Evolutionary conservation across 2,113 vertebrate genomes (phyloP).

Genomic region (Epinephelus lanceolatus): DNA sequence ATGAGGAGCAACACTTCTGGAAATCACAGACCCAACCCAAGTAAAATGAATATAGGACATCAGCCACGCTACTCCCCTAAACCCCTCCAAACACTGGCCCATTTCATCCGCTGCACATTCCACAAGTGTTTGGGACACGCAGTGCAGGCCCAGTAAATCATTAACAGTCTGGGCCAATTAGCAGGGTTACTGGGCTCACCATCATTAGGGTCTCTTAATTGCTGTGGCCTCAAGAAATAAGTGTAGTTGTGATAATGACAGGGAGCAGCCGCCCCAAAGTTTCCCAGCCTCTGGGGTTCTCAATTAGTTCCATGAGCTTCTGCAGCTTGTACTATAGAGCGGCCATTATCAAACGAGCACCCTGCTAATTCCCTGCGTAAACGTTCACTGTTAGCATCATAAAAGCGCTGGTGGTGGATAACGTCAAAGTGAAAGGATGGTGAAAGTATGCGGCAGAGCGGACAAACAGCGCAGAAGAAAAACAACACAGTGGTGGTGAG

Average conservation of each 20-base stretch:
- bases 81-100: constrained; percentile 38
- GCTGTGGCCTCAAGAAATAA: constrained; percentile 74
- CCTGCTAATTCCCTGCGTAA: constrained; percentile 55
- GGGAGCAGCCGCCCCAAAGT: constrained; percentile 48
- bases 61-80: constrained; percentile 24
- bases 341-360: constrained; percentile 40
- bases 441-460: constrained; percentile 39
- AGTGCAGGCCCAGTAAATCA: constrained; percentile 66
- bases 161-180: constrained; percentile 80
- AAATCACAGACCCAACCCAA: not conserved
- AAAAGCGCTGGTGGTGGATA: constrained; percentile 38
- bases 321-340: constrained; percentile 45
- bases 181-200: constrained; percentile 68
- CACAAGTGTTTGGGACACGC: constrained; percentile 68
- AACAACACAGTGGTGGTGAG: constrained; percentile 20
- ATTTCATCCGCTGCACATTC: constrained; percentile 70
- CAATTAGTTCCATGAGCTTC: constrained; percentile 65
- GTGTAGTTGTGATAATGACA: constrained; percentile 72
- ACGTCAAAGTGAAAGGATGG: constrained; percentile 51
- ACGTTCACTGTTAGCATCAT: constrained; percentile 37
- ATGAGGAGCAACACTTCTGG: not conserved
- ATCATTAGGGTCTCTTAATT: constrained; percentile 78
- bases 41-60: constrained; percentile 45
- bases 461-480: constrained; percentile 19
- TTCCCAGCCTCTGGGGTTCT: constrained; percentile 67